Evolutionary conservation across 1,140 invertebrate genomes (phyloP).

Genomic region (Lucilia cuprina): DNA sequence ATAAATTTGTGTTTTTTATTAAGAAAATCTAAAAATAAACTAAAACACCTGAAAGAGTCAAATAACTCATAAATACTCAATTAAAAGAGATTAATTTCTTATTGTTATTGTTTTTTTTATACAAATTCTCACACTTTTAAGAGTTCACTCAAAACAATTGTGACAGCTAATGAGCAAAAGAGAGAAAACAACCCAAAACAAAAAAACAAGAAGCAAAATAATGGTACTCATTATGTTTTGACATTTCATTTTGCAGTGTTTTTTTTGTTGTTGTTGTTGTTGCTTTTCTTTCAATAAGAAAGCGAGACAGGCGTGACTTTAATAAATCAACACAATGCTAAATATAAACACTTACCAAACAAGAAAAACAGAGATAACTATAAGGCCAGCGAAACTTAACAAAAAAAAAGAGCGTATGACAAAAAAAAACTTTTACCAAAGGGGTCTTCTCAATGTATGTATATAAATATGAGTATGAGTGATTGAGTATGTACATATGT

Average conservation of each 20-base stretch:
- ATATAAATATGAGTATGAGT: background rate
- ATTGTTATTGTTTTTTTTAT: background rate
- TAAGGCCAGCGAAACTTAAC: background rate
- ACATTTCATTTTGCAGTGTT: background rate
- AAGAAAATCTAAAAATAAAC: background rate
- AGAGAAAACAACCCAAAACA: background rate
- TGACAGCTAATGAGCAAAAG: background rate
- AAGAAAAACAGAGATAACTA: slow-evolving; percentile 30
- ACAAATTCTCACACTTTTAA: background rate
- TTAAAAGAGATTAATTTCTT: too few relatives aligned
- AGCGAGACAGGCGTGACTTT: slow-evolving; percentile 33
- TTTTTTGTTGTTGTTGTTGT: too few relatives aligned
- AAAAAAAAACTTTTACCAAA: background rate
- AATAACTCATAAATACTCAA: background rate
- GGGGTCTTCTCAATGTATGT: background rate
- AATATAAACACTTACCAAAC: background rate
- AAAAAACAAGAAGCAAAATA: background rate
- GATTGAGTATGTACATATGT: background rate
- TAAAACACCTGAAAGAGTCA: background rate
- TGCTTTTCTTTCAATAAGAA: background rate
- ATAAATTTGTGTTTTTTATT: background rate
- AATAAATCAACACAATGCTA: slow-evolving; percentile 26
- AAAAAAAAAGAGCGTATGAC: background rate
- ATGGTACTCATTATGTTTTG: background rate
- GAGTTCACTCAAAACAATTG: background rate